Evolutionary conservation across 2,113 vertebrate species (phyloP).

Genomic region (Pontoporia blainvillei): DNA sequence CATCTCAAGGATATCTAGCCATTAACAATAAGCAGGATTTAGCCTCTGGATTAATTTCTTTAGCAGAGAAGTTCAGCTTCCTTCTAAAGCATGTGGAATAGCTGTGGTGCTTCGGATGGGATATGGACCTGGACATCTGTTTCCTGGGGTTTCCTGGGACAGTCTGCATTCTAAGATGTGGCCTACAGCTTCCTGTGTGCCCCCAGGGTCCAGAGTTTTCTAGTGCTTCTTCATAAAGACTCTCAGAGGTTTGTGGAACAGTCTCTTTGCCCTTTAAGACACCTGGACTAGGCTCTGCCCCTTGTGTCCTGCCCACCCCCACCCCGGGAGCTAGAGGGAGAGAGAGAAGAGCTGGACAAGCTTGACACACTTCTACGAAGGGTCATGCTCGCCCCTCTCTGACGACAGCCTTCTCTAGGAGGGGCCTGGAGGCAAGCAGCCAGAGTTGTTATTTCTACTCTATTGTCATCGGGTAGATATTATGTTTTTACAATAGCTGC

Average conservation of each 20-base stretch:
- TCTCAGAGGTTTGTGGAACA: neutral
- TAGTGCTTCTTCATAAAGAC: neutral
- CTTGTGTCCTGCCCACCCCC: neutral
- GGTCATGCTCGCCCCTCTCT: neutral
- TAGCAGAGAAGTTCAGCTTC: conserved; percentile 20
- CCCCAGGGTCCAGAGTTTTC: neutral
- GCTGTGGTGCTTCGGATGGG: conserved; percentile 53
- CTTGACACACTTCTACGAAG: neutral
- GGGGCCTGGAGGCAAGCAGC: neutral
- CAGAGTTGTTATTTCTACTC: neutral
- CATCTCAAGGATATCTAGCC: conserved; percentile 69
- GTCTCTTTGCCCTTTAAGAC: neutral
- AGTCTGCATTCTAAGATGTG: conserved; percentile 21
- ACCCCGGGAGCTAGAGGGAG: neutral
- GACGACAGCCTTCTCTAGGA: neutral
- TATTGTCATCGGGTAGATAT: neutral
- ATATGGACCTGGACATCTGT: conserved; percentile 38
- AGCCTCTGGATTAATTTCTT: conserved; percentile 65
- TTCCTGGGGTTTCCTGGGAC: conserved; percentile 44
- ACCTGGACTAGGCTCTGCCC: neutral
- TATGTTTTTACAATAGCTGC: neutral
- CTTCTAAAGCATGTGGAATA: conserved; percentile 47
- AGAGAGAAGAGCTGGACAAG: neutral
- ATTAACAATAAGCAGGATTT: conserved; percentile 70
- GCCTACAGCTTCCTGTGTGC: neutral